Evolutionary conservation across 1,140 invertebrate genomes (phyloP), one percentile per base, ranked within the genome.

Genomic region (Drosophila bocki): DNA sequence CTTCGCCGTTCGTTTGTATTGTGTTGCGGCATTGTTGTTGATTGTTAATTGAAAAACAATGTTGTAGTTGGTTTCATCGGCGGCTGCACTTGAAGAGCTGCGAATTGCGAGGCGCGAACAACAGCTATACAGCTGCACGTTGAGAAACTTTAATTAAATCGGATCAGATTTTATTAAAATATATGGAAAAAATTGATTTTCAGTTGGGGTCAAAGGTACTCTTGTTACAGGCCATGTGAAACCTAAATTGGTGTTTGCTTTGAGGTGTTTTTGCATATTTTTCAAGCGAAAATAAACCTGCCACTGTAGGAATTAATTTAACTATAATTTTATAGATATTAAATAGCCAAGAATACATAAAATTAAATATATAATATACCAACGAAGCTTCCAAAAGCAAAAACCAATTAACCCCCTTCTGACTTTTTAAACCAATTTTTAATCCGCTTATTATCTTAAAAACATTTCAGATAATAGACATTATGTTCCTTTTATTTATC

Each of bases 41-140:
- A 90, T 88, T 90, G 85, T 88, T 88, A 88, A 88, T 88, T 88
- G 85, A 88, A 88, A 88, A 88, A 88, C 85, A 88, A 88, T 88
- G 85, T 88, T 90, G 85, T 78, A 69, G 77, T 62, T 59, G 67
- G 75, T 82, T 78, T 58, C 65, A 64, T 78, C 63, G 79, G 59
- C 80, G 51, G 62, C 70, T 87, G 84, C 84, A 78, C 74, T 81
- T 90, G 63, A 90, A 88, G 85, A 80, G 72, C 83, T 87, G 83
- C 58, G 76, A 84, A 80, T 72, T 70, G 59, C 58, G 65, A 79
- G 76, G 75, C 75, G 75, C 60, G 75, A 78, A 78, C 75, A 78
- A 59, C 57, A 63, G 53, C 65, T 12, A 41, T 35, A 50, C n/a
- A 33, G 50, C 41, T 60, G n/a, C 48, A 67, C 47, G 17, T 19